Conservation (phyloP, 2,113 vertebrate genomes). For the Atractosteus spatula region DNA sequence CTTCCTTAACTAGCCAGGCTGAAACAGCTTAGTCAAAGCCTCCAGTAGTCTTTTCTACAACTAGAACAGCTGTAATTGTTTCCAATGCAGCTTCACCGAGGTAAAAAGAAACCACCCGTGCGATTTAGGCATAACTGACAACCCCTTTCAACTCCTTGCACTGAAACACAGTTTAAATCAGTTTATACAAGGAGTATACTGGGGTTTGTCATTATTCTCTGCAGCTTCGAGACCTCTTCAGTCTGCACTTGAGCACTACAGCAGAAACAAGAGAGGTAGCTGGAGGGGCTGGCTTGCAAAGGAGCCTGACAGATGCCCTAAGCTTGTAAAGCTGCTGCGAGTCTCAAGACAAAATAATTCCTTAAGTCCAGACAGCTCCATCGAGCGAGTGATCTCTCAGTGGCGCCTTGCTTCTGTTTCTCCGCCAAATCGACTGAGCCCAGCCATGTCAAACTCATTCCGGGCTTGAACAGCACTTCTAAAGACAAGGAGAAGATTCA, state of each 20-base stretch:
- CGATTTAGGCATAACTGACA: too few relatives aligned
- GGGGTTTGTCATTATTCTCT: neutral
- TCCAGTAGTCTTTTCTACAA: too few relatives aligned
- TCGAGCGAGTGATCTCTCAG: neutral
- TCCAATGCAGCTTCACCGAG: too few relatives aligned
- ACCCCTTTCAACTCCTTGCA: neutral
- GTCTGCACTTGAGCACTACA: neutral
- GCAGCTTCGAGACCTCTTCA: neutral
- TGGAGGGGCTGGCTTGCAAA: neutral
- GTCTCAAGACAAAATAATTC: slow-evolving; percentile 13
- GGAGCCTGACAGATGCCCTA: neutral
- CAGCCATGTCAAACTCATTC: too few relatives aligned
- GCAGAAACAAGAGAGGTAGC: too few relatives aligned
- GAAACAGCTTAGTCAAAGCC: too few relatives aligned
- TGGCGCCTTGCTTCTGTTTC: too few relatives aligned
- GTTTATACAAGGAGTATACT: neutral
- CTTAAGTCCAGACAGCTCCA: neutral
- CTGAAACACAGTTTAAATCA: neutral
- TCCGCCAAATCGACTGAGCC: too few relatives aligned
- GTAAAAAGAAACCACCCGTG: too few relatives aligned
- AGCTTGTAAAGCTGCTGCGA: neutral
- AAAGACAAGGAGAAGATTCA: neutral
- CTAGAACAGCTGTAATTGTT: too few relatives aligned
- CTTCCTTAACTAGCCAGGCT: too few relatives aligned
- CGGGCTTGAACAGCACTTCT: neutral